A percentile compares a stretch with the other conserved stretches of the same genome.
Evolutionary conservation across 2,888 invertebrate species (phyloP).

Genomic region (Atherix ibis): DNA sequence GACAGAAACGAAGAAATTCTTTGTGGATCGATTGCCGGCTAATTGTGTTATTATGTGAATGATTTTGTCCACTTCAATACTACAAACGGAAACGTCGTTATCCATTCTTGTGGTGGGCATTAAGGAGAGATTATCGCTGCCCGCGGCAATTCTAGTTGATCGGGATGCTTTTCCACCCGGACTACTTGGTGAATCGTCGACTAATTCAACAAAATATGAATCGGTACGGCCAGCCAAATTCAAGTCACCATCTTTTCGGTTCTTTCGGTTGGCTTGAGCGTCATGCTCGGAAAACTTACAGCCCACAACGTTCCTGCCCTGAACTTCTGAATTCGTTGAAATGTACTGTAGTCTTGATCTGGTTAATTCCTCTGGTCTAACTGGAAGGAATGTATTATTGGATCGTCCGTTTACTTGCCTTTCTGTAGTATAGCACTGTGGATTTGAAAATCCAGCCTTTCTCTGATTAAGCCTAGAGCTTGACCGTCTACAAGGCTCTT

Average conservation of each 20-base stretch:
- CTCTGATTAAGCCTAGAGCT: too few species aligned
- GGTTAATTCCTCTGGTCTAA: too few species aligned
- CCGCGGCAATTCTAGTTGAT: neutral
- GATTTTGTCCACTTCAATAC: neutral
- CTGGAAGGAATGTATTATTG: too few species aligned
- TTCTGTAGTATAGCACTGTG: too few species aligned
- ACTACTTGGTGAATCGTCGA: too few species aligned
- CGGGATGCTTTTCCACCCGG: neutral
- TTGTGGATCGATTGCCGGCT: slow-evolving; percentile 1
- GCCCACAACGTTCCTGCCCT: slow-evolving; percentile 2
- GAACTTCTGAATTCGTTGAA: slow-evolving; percentile 1
- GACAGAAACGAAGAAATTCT: slow-evolving; percentile 5
- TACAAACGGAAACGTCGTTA: neutral
- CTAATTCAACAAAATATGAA: neutral
- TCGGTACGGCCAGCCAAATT: neutral
- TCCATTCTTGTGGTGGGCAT: too few species aligned
- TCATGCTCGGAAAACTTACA: slow-evolving; percentile 3
- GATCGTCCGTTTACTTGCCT: too few species aligned
- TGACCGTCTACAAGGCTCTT: too few species aligned
- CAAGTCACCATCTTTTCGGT: neutral
- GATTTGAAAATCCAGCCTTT: too few species aligned
- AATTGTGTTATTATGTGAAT: slow-evolving; percentile 1
- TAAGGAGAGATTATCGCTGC: neutral
- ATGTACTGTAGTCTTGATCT: too few species aligned
- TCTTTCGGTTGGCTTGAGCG: too few species aligned